phyloP scores from a whole-genome alignment of 2,888 invertebrate genomes.

The Caenorhabditis parvicauda region DNA sequence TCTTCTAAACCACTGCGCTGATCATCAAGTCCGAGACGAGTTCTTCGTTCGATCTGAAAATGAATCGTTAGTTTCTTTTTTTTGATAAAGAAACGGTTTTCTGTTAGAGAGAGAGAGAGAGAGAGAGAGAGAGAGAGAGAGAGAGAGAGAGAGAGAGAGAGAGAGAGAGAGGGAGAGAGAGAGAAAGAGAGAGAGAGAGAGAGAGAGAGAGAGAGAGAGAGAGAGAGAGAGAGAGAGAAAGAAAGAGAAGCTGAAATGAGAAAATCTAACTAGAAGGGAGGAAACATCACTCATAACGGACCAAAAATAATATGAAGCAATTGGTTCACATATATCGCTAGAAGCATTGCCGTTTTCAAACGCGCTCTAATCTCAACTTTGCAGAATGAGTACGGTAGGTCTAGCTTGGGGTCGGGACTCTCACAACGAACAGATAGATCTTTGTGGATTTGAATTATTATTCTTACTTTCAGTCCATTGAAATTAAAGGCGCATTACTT shows the following conservation, averaged over 20 bases:
- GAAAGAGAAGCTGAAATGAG: neutral
- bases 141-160: neutral
- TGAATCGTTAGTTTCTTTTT: too few relatives aligned
- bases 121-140: neutral
- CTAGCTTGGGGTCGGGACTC: too few relatives aligned
- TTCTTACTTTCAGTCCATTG: too few relatives aligned
- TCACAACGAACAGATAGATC: too few relatives aligned
- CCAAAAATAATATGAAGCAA: neutral
- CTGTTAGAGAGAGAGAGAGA: neutral
- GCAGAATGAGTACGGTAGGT: too few relatives aligned
- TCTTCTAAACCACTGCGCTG: slow-evolving; percentile 36
- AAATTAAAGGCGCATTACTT: too few relatives aligned
- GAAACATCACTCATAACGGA: neutral
- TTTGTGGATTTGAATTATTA: too few relatives aligned
- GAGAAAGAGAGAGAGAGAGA: neutral
- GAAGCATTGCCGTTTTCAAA: too few relatives aligned
- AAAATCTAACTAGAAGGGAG: neutral
- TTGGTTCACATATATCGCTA: too few relatives aligned
- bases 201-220: neutral
- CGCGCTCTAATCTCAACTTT: too few relatives aligned
- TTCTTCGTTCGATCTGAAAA: slow-evolving; percentile 34
- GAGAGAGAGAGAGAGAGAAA: neutral
- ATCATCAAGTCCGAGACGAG: slow-evolving; percentile 37
- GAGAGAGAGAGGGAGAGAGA: neutral
- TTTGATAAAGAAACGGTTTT: too few relatives aligned